These are phyloP conservation scores for Pelecanoides urinatrix DNA, from an alignment of 2,113 vertebrate species.

Conservation along the genomic window DNA sequence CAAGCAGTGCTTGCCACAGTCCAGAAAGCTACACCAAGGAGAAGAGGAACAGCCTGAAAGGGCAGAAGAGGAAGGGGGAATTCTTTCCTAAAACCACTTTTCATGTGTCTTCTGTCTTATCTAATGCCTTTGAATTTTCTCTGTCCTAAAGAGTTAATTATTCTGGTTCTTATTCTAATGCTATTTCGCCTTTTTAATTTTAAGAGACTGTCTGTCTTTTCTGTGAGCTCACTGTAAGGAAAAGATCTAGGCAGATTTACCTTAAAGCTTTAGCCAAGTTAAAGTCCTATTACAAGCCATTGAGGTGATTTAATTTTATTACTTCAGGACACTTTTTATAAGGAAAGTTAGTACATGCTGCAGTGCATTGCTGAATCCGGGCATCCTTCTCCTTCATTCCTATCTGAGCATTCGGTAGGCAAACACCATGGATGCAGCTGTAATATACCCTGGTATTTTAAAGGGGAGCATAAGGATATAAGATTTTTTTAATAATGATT, in stretches of 20 bases:
- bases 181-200: slow-evolving; percentile 25
- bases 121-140: background rate
- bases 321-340: slow-evolving; percentile 10
- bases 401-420: background rate
- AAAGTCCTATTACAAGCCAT: slow-evolving; percentile 18
- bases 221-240: background rate
- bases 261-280: background rate
- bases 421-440: background rate
- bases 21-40: background rate
- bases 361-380: background rate
- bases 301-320: slow-evolving; percentile 39
- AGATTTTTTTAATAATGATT: background rate
- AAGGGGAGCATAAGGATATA: background rate
- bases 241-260: background rate
- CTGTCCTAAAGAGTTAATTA: background rate
- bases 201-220: slow-evolving; percentile 3
- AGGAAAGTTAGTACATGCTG: background rate
- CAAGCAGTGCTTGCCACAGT: background rate
- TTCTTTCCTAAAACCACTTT: background rate
- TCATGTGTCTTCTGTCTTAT: background rate
- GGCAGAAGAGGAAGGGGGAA: background rate
- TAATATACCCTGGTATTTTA: background rate
- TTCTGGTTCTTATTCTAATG: background rate
- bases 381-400: background rate
- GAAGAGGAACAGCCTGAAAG: background rate